These are phyloP conservation scores for Cecropterus lyciades DNA, from an alignment of 1,140 invertebrate species.

Conservation along the genomic window DNA sequence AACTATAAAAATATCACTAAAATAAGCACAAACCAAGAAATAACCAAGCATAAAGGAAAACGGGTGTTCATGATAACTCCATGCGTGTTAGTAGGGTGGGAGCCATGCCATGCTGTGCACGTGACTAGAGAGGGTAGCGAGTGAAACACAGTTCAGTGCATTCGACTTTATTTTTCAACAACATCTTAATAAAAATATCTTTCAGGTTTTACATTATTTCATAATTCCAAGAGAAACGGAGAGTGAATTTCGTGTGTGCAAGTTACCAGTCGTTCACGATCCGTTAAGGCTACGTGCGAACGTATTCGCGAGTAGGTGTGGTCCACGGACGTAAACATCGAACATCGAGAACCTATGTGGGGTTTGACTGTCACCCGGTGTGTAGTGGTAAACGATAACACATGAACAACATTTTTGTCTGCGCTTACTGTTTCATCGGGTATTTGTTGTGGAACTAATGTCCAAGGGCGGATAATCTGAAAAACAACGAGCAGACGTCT, in stretches of 20 bases:
- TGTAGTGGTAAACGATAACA: conserved; percentile 76
- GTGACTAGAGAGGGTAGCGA: conserved; percentile 68
- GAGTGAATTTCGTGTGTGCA: conserved; percentile 64
- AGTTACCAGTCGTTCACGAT: conserved; percentile 41
- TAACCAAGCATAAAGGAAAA: conserved; percentile 34
- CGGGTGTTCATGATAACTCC: conserved; percentile 39
- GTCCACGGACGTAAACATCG: conserved; percentile 49
- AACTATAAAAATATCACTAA: conserved; percentile 33
- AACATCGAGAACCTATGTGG: conserved; percentile 41
- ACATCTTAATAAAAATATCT: conserved; percentile 63
- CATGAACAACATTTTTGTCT: conserved; percentile 75
- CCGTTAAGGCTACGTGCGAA: conserved; percentile 46
- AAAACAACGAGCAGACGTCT: conserved; percentile 79
- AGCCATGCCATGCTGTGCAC: conserved; percentile 77
- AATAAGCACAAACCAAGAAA: conserved; percentile 37
- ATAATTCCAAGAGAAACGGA: conserved; percentile 61
- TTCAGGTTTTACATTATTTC: conserved; percentile 64
- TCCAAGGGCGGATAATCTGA: conserved; percentile 83
- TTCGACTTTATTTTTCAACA: conserved; percentile 79
- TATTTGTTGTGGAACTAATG: conserved; percentile 80
- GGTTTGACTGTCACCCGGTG: conserved; percentile 62
- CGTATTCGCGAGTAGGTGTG: conserved; percentile 53
- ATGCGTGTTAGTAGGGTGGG: conserved; percentile 67
- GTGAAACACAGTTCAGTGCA: conserved; percentile 82
- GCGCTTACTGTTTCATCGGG: conserved; percentile 82